Evolutionary conservation across 2,888 invertebrate species (phyloP).

Genomic region (Ferrisia virgata): DNA sequence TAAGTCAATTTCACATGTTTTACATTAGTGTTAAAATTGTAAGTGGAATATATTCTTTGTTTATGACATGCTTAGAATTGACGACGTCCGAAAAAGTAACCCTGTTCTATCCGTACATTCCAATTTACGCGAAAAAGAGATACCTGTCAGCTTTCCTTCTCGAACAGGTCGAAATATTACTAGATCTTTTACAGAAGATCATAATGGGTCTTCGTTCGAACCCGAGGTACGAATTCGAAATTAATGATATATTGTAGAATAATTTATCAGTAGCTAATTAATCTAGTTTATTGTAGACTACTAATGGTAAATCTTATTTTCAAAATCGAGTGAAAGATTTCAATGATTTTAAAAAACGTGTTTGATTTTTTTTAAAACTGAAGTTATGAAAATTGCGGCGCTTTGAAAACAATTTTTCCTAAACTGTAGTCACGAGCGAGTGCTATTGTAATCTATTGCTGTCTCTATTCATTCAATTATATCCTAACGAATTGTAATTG

Average conservation of each 20-base stretch:
- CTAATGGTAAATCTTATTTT: too few relatives aligned
- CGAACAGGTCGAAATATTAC: neutral
- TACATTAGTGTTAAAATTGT: too few relatives aligned
- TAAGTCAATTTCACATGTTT: neutral
- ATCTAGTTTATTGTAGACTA: too few relatives aligned
- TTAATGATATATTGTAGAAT: too few relatives aligned
- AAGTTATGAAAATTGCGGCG: too few relatives aligned
- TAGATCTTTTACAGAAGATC: conserved; percentile 27
- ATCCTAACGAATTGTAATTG: neutral
- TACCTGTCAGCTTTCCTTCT: neutral
- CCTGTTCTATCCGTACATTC: conserved; percentile 1
- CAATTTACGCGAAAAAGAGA: conserved; percentile 25
- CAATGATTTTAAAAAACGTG: too few relatives aligned
- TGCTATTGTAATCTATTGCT: neutral
- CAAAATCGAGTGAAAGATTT: too few relatives aligned
- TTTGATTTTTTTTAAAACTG: too few relatives aligned
- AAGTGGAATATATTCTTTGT: neutral
- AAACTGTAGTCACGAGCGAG: too few relatives aligned
- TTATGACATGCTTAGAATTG: neutral
- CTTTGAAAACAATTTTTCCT: too few relatives aligned
- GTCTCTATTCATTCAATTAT: neutral
- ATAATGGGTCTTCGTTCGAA: conserved; percentile 30
- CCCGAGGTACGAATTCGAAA: neutral
- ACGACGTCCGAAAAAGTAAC: neutral
- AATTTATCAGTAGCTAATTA: too few relatives aligned